phyloP scores from a whole-genome alignment of 2,888 invertebrate genomes.

The Heliothis peltigera region DNA sequence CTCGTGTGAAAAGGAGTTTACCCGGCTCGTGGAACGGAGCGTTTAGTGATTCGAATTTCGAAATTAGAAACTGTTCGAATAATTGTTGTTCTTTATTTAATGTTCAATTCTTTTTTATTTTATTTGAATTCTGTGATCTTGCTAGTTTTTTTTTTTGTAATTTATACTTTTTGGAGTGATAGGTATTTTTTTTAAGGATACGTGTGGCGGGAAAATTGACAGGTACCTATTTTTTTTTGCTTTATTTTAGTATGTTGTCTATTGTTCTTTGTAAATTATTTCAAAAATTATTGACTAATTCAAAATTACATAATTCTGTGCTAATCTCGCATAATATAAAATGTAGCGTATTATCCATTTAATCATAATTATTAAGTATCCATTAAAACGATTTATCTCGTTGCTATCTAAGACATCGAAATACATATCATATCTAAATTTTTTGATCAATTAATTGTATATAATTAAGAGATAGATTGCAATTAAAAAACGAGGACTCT shows the following conservation, averaged over 20 bases:
- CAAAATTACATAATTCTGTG: no score
- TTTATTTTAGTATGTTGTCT: constrained; percentile 18
- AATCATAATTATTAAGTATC: no score
- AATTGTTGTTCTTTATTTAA: no score
- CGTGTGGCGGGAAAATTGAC: constrained; percentile 54
- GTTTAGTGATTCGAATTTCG: constrained; percentile 56
- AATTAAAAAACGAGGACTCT: no score
- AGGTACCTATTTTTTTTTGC: constrained; percentile 62
- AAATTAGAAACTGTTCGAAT: constrained; percentile 43
- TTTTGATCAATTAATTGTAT: no score
- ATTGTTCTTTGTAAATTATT: not conserved
- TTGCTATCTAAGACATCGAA: no score
- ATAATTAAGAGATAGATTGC: no score
- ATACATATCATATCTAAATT: no score
- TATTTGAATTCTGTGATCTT: constrained; percentile 50
- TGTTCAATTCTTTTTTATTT: constrained; percentile 28
- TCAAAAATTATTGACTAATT: not conserved
- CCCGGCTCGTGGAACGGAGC: constrained; percentile 49
- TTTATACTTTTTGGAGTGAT: constrained; percentile 46
- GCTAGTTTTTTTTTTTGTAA: constrained; percentile 44
- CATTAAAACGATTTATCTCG: no score
- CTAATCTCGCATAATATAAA: no score
- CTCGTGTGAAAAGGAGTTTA: constrained; percentile 66
- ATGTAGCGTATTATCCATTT: no score
- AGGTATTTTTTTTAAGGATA: constrained; percentile 44